A percentile compares a stretch with the other conserved stretches of the same genome.
Evolutionary conservation across 2,113 vertebrate species (phyloP).

Genomic region (Chionodraco myersi): DNA sequence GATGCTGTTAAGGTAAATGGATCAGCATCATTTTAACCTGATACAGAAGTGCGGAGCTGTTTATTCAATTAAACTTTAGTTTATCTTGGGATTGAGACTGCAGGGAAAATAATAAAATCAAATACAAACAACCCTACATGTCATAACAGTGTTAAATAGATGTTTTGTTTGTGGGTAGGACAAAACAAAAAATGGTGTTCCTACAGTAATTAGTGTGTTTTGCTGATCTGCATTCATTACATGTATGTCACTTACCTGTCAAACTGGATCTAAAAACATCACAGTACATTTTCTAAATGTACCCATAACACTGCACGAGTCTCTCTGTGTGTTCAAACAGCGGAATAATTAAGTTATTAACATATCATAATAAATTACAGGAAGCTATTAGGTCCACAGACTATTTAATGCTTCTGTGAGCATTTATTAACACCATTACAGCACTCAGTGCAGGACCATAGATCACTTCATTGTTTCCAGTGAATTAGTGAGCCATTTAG

Average conservation of each 20-base stretch:
- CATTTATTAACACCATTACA: slow-evolving; percentile 38
- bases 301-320: neutral
- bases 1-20: neutral
- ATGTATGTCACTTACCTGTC: neutral
- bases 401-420: slow-evolving; percentile 34
- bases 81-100: neutral
- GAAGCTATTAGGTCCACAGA: slow-evolving; percentile 28
- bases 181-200: neutral
- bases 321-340: slow-evolving; percentile 26
- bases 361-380: slow-evolving; percentile 34
- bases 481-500: neutral
- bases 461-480: slow-evolving; percentile 25
- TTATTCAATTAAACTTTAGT: neutral
- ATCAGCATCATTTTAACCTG: neutral
- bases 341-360: slow-evolving; percentile 37
- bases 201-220: neutral
- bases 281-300: neutral
- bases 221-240: neutral
- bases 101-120: too few relatives aligned
- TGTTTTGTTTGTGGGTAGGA: neutral
- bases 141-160: neutral
- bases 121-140: neutral
- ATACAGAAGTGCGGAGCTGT: neutral
- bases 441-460: neutral
- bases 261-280: neutral